Percentiles rank a stretch among this genome's conserved stretches.
Conservation (phyloP, 2,888 invertebrate species). For the Trichogramma dendrolimi region DNA sequence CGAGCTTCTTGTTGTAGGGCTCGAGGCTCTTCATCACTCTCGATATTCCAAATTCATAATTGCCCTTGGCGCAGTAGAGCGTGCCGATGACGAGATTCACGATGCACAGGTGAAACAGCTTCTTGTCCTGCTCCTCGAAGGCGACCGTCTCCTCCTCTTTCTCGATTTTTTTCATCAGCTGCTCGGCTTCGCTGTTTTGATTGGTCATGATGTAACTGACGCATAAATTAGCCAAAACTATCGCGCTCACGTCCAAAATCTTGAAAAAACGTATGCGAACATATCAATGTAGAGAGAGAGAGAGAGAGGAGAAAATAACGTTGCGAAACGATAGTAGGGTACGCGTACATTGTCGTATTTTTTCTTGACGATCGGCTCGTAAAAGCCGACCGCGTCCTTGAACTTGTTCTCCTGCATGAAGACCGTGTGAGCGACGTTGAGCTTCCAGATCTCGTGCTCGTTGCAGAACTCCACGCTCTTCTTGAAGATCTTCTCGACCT, state of each 20-base stretch:
- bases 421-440: slow-evolving; percentile 97
- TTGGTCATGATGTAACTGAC: slow-evolving; percentile 99
- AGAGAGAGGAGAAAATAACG: slow-evolving; percentile 13
- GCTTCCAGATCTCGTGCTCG: slow-evolving; percentile 93
- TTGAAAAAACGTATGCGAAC: slow-evolving; percentile 44
- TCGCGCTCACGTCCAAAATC: slow-evolving; percentile 93
- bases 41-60: slow-evolving; percentile 98
- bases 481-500: slow-evolving; percentile 94
- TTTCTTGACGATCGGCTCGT: slow-evolving; percentile 95
- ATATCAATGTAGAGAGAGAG: slow-evolving; percentile 4
- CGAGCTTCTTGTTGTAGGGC: slow-evolving; percentile 88
- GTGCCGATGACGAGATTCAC: slow-evolving; percentile 99
- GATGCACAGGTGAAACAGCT: slow-evolving; percentile 93
- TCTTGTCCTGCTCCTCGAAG: slow-evolving; percentile 88
- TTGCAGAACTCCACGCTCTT: slow-evolving; percentile 98
- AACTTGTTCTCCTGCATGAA: slow-evolving; percentile 99
- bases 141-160: slow-evolving; percentile 93
- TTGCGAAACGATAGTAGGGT: not conserved
- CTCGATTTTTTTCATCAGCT: slow-evolving; percentile 96
- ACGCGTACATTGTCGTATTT: slow-evolving; percentile 75
- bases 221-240: slow-evolving; percentile 95
- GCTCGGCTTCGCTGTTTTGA: slow-evolving; percentile 97
- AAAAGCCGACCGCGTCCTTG: slow-evolving; percentile 95
- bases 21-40: slow-evolving; percentile 94
- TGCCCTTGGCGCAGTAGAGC: slow-evolving; percentile 96